phyloP scores from a whole-genome alignment of 2,888 invertebrate genomes.

The Drosophila paranaensis region DNA sequence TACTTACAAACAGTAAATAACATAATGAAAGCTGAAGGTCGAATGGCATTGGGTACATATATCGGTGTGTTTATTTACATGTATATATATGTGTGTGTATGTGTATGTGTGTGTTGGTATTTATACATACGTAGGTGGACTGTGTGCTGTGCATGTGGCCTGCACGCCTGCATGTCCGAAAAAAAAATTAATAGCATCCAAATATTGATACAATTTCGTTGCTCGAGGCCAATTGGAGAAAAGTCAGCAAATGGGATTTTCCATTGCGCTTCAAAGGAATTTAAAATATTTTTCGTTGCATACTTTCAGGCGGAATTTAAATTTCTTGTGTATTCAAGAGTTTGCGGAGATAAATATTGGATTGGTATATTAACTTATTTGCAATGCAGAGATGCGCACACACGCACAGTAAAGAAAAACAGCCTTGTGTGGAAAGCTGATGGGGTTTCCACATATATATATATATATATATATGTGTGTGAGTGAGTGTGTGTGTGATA shows the following conservation, averaged over 20 bases:
- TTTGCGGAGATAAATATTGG: background rate
- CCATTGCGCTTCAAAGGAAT: background rate
- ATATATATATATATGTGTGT: background rate
- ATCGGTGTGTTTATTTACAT: slow-evolving; percentile 19
- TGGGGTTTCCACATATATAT: slow-evolving; percentile 5
- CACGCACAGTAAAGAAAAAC: slow-evolving; percentile 11
- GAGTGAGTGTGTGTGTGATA: slow-evolving; percentile 6
- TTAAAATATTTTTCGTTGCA: background rate
- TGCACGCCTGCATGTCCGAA: slow-evolving; percentile 12
- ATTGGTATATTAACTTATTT: slow-evolving; percentile 13
- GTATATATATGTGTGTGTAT: slow-evolving; percentile 17
- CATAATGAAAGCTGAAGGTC: slow-evolving; percentile 36
- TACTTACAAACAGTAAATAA: slow-evolving; percentile 34
- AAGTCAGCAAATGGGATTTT: background rate
- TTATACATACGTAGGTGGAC: slow-evolving; percentile 22
- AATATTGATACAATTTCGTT: slow-evolving; percentile 1
- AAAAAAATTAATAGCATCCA: slow-evolving; percentile 11
- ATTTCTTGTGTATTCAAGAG: background rate
- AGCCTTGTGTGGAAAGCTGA: slow-evolving; percentile 19
- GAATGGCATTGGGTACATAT: slow-evolving; percentile 25
- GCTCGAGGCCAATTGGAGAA: background rate
- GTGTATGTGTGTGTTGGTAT: slow-evolving; percentile 20
- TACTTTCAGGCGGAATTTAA: background rate
- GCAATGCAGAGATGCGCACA: slow-evolving; percentile 27
- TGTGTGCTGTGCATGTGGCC: slow-evolving; percentile 14